Conservation (phyloP, 2,797 vertebrate genomes). For the Nannoperca australis region DNA sequence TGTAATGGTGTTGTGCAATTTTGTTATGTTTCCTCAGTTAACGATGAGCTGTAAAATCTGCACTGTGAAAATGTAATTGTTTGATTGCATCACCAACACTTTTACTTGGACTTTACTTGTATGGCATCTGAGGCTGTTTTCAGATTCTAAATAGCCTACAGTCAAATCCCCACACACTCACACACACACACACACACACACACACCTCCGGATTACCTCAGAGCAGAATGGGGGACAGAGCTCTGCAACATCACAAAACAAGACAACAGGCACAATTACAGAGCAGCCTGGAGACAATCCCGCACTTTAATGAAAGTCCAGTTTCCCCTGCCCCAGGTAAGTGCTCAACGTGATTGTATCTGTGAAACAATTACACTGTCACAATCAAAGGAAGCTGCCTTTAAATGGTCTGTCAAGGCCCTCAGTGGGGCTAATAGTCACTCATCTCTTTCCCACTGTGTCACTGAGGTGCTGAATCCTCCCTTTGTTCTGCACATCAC, state of each 20-base stretch:
- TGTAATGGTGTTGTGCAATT: background rate
- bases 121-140: constrained; percentile 39
- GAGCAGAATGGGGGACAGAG: constrained; percentile 57
- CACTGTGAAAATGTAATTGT: constrained; percentile 8
- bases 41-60: constrained; percentile 19
- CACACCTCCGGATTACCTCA: constrained; percentile 69
- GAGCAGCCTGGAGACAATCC: constrained; percentile 84
- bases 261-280: constrained; percentile 85
- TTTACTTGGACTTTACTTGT: constrained; percentile 40
- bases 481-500: constrained; percentile 90
- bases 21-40: background rate
- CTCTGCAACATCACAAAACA: constrained; percentile 79
- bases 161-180: constrained; percentile 40
- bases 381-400: constrained; percentile 91
- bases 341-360: constrained; percentile 86
- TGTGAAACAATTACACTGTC: constrained; percentile 91
- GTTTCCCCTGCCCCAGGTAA: constrained; percentile 88
- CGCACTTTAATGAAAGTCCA: constrained; percentile 89
- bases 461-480: constrained; percentile 86
- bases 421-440: constrained; percentile 87
- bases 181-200: constrained; percentile 54
- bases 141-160: constrained; percentile 52
- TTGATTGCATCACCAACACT: constrained; percentile 40
- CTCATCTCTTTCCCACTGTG: constrained; percentile 89
- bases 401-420: constrained; percentile 87